phyloP scores from a whole-genome alignment of 2,113 vertebrate species.

The Plectropomus leopardus region DNA sequence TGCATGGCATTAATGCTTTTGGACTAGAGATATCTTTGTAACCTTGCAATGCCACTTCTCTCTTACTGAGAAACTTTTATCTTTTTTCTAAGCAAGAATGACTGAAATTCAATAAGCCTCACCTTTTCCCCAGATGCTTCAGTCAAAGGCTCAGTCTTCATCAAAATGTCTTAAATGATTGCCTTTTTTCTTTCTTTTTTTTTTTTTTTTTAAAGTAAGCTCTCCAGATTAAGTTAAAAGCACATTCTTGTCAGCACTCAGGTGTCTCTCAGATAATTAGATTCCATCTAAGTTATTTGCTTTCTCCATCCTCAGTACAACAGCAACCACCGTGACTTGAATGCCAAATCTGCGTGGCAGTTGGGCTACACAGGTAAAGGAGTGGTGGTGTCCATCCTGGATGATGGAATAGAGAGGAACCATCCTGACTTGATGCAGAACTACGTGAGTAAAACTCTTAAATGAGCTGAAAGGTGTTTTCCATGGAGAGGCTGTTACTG shows the following conservation, averaged over 20 bases:
- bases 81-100: background rate
- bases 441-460: conserved; percentile 90
- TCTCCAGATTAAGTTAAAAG: conserved; percentile 23
- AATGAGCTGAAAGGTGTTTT: background rate
- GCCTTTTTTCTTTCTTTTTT: background rate
- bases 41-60: background rate
- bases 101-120: conserved; percentile 16
- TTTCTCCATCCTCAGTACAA: conserved; percentile 86
- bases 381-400: conserved; percentile 97
- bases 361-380: conserved; percentile 94
- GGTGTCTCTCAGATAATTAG: conserved; percentile 27
- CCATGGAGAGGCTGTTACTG: background rate
- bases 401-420: conserved; percentile 98
- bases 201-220: background rate
- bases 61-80: background rate
- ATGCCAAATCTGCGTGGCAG: conserved; percentile 94
- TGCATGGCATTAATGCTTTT: conserved; percentile 1
- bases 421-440: conserved; percentile 95
- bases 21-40: background rate
- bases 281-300: conserved; percentile 44
- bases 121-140: background rate
- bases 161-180: conserved; percentile 30
- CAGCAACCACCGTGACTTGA: conserved; percentile 91
- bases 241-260: conserved; percentile 10
- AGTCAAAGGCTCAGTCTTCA: conserved; percentile 13